Conservation (phyloP, 2,797 vertebrate species). For the Manis crassicaudata region DNA sequence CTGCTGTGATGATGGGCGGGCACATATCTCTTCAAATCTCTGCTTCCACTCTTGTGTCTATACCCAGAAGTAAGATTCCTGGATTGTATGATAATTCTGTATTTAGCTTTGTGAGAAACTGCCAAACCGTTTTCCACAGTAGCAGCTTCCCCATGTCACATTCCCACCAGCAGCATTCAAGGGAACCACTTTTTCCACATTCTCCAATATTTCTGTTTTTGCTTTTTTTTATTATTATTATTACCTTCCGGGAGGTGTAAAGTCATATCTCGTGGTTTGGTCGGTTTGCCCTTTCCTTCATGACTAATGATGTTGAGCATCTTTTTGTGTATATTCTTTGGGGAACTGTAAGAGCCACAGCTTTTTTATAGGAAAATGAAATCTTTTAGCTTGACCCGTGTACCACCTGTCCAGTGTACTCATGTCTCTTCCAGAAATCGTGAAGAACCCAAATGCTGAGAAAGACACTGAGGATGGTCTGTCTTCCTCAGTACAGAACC, state of each 20-base stretch:
- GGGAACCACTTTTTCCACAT: not conserved
- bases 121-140: not conserved
- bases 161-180: not conserved
- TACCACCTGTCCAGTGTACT: not conserved
- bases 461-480: rapidly evolving
- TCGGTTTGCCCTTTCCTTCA: not conserved
- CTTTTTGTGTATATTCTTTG: not conserved
- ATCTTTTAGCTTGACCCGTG: not conserved
- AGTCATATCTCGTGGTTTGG: not conserved
- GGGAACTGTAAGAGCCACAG: not conserved
- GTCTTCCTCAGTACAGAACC: no score
- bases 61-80: not conserved
- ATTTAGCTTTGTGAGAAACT: not conserved
- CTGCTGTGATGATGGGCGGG: not conserved
- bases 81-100: not conserved
- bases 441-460: not conserved
- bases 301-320: not conserved
- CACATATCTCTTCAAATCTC: not conserved
- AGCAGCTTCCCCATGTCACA: not conserved
- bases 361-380: not conserved
- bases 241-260: not conserved
- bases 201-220: not conserved
- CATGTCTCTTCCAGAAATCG: not conserved
- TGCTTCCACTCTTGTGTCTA: not conserved
- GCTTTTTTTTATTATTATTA: no score